phyloP scores from a whole-genome alignment of 2,113 vertebrate species.

The Noctilio leporinus region DNA sequence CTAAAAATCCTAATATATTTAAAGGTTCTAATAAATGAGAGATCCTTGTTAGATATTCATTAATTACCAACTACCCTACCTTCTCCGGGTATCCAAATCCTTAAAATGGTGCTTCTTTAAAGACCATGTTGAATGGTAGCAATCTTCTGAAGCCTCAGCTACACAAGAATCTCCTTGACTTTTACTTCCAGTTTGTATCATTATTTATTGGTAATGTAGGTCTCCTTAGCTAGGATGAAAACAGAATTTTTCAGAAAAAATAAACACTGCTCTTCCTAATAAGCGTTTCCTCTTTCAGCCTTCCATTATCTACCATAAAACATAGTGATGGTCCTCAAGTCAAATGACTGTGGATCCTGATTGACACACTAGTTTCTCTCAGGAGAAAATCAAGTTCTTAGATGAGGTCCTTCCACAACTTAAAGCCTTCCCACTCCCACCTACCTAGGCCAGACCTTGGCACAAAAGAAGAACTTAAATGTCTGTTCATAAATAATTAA shows the following conservation, averaged over 20 bases:
- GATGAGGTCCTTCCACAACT: neutral
- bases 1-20: neutral
- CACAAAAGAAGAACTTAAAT: neutral
- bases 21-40: neutral
- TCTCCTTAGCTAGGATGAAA: neutral
- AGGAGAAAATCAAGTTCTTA: neutral
- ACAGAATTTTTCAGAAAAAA: neutral
- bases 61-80: neutral
- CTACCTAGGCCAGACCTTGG: neutral
- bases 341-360: neutral
- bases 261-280: neutral
- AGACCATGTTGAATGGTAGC: neutral
- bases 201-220: neutral
- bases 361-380: neutral
- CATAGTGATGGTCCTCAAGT: neutral
- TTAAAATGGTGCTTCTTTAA: neutral
- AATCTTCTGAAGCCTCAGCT: neutral
- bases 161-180: neutral
- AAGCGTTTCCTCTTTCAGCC: neutral
- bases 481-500: neutral
- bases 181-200: neutral
- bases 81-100: neutral
- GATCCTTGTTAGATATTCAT: neutral
- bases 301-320: slow-evolving; percentile 4
- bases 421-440: neutral